These are phyloP conservation scores for Agelastica alni DNA, from an alignment of 2,888 invertebrate species.

Conservation along the genomic window DNA sequence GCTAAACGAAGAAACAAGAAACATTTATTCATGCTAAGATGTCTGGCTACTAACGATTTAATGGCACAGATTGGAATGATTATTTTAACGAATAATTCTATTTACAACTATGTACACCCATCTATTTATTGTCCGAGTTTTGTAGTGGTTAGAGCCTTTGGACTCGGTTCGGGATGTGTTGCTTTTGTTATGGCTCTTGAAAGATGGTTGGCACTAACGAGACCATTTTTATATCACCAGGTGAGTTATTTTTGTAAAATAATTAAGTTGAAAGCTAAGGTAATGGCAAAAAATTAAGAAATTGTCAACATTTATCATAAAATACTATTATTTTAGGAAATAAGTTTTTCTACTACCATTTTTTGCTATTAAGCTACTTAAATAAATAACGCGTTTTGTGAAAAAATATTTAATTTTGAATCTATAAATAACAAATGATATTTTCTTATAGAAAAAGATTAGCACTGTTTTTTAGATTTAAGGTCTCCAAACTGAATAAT, in stretches of 20 bases:
- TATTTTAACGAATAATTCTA: conserved; percentile 66
- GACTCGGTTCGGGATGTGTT: conserved; percentile 84
- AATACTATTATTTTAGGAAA: too few relatives aligned
- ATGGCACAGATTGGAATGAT: conserved; percentile 81
- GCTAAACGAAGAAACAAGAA: conserved; percentile 78
- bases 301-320: too few relatives aligned
- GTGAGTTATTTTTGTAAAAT: conserved; percentile 62
- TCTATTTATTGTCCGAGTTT: conserved; percentile 67
- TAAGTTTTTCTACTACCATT: too few relatives aligned
- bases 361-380: too few relatives aligned
- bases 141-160: conserved; percentile 80
- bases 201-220: conserved; percentile 82
- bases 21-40: conserved; percentile 78
- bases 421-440: too few relatives aligned
- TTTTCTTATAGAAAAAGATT: too few relatives aligned
- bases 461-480: too few relatives aligned
- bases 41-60: conserved; percentile 78
- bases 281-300: too few relatives aligned
- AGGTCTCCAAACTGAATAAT: too few relatives aligned
- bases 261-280: too few relatives aligned
- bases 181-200: conserved; percentile 88
- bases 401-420: too few relatives aligned
- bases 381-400: too few relatives aligned
- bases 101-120: conserved; percentile 55
- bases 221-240: conserved; percentile 87